Base-by-base conservation (phyloP, 1,140 invertebrate species). In the Linepithema humile region DNA sequence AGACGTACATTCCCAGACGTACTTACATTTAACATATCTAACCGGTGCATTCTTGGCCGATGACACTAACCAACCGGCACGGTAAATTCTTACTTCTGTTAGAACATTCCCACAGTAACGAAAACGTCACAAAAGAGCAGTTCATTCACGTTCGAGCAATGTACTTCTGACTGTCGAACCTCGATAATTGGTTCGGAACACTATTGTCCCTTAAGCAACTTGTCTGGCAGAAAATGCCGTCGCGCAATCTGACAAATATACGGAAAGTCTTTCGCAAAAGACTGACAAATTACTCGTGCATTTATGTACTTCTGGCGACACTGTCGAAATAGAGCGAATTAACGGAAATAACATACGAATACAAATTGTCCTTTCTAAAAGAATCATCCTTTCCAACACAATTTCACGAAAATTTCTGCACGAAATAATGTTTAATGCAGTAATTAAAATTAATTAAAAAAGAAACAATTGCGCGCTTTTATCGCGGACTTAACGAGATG, bases 171-270 rank as follows among this genome's bases (percentile, higher is more conserved):
- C 64, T 45, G 75, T 80, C 64, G 26, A 55, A 84, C 74, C 43
- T 80, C 0, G 20, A 23, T 84, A 84, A 84, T 84, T 80, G 64
- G 43, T 48, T 80, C 62, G 64, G 65, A 84, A 60, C 62, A 57
- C 29, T 32, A 48, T 72, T 55, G 48, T 57, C 65, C 59, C 6
- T 23, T 75, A 62, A 20, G 64, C 57, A 23, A 17, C 17, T 15
- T 59, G 35, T 59, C 9, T 43, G 72, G 12, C 38, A 6, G 72
- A 43, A 23, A 74, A n/a, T 60, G 40, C 72, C 20, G 50, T 9
- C 20, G 7, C 65, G 17, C 15, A 15, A 45, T 48, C n/a, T 10
- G 48, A 53, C 29, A 35, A 65, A 15, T 15, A 17, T 6, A 17
- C 35, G 7, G 29, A 60, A 10, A 62, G 35, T 3, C 64, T 67